Percentiles rank a stretch among this genome's conserved stretches.
These are phyloP conservation scores for Perccottus glenii DNA, from an alignment of 2,113 vertebrate species.

Conservation along the genomic window DNA sequence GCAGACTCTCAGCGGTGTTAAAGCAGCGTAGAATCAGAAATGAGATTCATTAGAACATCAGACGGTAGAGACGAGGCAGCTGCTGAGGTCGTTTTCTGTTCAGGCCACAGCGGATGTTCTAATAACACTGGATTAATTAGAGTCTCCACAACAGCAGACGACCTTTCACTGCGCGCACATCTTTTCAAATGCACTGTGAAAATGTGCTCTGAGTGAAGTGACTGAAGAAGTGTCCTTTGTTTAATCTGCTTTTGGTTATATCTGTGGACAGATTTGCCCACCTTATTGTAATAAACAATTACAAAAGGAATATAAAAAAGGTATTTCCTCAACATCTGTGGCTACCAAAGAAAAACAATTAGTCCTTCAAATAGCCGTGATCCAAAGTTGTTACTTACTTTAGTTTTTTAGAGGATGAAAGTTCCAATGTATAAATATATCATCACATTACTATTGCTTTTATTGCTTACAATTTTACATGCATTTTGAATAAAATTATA, in stretches of 20 bases:
- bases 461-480: too few species aligned
- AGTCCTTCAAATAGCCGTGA: too few species aligned
- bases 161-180: conserved; percentile 9
- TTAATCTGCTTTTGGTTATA: conserved; percentile 1
- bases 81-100: conserved; percentile 27
- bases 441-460: too few species aligned
- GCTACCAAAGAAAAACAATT: too few species aligned
- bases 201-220: conserved; percentile 37
- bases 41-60: conserved; percentile 30
- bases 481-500: too few species aligned
- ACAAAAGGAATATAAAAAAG: too few species aligned
- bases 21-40: conserved; percentile 26
- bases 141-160: background rate
- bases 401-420: too few species aligned
- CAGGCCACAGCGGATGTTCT: conserved; percentile 24
- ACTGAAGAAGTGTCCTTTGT: conserved; percentile 25
- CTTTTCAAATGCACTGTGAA: conserved; percentile 16
- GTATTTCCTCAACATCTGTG: too few species aligned
- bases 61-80: conserved; percentile 17
- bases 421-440: too few species aligned
- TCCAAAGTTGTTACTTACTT: too few species aligned
- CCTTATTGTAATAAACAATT: too few species aligned
- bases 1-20: background rate
- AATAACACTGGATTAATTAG: conserved; percentile 41
- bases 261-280: too few species aligned